Conservation (phyloP, 1,140 invertebrate genomes). For the Meloidogyne hapla region DNA sequence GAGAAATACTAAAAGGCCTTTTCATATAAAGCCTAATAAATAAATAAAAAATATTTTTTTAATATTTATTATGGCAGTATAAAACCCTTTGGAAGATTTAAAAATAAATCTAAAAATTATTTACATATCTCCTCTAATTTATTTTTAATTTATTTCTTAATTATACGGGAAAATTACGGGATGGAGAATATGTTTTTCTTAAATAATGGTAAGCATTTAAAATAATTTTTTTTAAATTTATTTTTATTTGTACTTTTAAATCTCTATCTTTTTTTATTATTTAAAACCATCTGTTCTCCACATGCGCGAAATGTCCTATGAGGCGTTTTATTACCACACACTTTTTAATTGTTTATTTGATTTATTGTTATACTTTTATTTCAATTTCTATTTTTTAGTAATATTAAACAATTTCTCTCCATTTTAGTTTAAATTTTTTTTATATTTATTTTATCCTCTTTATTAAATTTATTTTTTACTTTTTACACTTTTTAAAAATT, state of each 20-base stretch:
- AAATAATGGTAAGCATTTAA: background rate
- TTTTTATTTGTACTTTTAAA: background rate
- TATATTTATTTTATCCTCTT: background rate
- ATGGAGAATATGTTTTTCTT: slow-evolving; percentile 2
- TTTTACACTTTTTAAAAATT: too few species aligned
- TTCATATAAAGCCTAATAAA: background rate
- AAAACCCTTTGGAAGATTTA: background rate
- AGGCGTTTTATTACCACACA: background rate
- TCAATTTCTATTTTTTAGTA: too few species aligned
- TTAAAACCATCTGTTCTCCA: background rate
- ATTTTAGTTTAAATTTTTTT: background rate
- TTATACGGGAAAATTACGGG: background rate
- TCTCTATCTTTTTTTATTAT: background rate
- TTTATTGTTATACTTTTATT: too few species aligned
- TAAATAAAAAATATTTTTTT: background rate
- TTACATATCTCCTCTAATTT: background rate
- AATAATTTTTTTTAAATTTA: background rate
- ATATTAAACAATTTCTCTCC: too few species aligned
- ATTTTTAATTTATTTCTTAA: background rate
- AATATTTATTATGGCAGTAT: too few species aligned
- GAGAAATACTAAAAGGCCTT: too few species aligned
- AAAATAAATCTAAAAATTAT: background rate
- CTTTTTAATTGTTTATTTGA: background rate
- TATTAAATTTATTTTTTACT: background rate
- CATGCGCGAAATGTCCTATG: background rate